phyloP scores from a whole-genome alignment of 2,797 vertebrate species.

The Rhodeus uyekii region DNA sequence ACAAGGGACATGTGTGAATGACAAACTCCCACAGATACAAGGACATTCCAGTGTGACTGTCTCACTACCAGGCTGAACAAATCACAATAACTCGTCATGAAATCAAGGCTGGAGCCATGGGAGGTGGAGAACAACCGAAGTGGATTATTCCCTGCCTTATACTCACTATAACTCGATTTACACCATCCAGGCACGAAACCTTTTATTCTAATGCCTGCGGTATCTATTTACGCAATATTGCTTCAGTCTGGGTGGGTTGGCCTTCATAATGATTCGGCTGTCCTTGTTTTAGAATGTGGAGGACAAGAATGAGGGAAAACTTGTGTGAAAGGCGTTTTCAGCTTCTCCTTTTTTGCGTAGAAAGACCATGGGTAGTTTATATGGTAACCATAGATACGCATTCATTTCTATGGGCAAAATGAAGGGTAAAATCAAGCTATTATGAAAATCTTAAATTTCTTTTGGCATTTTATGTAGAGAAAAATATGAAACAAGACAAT shows the following conservation, averaged over 20 bases:
- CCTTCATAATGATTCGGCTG: background rate
- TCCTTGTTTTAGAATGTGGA: background rate
- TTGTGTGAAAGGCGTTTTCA: background rate
- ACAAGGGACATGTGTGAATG: slow-evolving; percentile 7
- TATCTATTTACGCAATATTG: slow-evolving; percentile 27
- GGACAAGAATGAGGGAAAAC: background rate
- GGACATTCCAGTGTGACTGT: background rate
- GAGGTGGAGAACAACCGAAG: slow-evolving; percentile 1
- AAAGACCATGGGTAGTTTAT: background rate
- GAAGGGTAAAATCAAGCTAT: background rate
- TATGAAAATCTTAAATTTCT: background rate
- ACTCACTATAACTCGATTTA: background rate
- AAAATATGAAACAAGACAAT: too few relatives aligned
- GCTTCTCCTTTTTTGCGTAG: background rate
- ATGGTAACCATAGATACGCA: background rate
- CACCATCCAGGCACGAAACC: background rate
- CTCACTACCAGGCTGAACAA: background rate
- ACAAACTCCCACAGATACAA: background rate
- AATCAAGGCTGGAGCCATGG: background rate
- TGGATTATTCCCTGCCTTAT: background rate
- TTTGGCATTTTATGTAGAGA: slow-evolving; percentile 65
- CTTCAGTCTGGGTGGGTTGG: background rate
- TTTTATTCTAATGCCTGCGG: background rate
- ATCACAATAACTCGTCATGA: background rate
- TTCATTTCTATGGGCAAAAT: background rate